Evolutionary conservation across 2,797 vertebrate genomes (phyloP).

Genomic region (Premnoplex brunnescens): DNA sequence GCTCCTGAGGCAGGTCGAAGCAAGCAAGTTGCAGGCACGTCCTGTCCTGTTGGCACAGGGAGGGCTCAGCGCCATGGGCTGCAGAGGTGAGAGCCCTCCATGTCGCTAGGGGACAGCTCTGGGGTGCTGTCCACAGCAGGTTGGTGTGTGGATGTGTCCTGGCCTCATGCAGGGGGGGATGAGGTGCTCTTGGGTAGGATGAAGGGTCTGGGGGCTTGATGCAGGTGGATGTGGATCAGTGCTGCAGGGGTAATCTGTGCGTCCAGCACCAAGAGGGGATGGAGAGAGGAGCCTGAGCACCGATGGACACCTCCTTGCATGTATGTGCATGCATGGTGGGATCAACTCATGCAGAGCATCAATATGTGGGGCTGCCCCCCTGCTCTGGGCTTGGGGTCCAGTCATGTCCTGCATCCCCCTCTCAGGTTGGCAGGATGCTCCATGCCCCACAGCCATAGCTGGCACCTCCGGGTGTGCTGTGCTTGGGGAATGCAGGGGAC

Average conservation of each 20-base stretch:
- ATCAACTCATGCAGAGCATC: neutral
- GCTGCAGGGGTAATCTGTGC: neutral
- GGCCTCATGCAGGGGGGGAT: neutral
- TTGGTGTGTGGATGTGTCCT: rapidly evolving
- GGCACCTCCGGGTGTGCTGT: rapidly evolving
- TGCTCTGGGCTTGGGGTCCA: neutral
- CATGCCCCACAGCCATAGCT: neutral
- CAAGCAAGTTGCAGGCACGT: neutral
- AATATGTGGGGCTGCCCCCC: neutral
- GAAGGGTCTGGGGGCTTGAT: neutral
- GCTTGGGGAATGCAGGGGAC: rapidly evolving
- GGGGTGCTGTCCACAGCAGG: neutral
- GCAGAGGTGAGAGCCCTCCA: rapidly evolving
- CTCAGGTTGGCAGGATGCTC: rapidly evolving
- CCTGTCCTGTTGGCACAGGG: neutral
- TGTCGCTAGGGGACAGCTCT: neutral
- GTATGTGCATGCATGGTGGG: rapidly evolving
- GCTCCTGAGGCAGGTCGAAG: neutral
- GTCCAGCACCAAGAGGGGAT: neutral
- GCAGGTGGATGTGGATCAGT: neutral
- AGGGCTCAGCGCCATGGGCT: neutral
- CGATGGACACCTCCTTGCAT: rapidly evolving
- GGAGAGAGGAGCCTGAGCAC: neutral
- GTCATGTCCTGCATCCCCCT: neutral
- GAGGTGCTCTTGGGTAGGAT: rapidly evolving